Evolutionary conservation across 2,797 vertebrate genomes (phyloP), one percentile per base, ranked within the genome.

Genomic region (Alcedo quadribrachys): DNA sequence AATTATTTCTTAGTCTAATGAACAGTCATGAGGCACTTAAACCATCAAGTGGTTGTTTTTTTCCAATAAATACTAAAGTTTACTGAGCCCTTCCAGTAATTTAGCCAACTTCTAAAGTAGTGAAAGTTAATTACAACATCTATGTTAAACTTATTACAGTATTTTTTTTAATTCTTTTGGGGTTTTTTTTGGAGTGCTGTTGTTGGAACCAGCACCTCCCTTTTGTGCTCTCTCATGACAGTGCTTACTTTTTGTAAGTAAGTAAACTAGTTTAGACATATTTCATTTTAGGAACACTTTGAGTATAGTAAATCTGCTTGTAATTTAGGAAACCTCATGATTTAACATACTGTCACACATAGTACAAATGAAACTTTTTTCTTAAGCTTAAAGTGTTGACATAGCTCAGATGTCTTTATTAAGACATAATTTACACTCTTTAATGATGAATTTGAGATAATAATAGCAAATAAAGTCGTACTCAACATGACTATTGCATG

Each of bases 331-430:
- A 91, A 75, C 48, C 19, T 86, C 22, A 46, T 51, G 30, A 83
- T 91, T 57, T 87, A 51, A 15, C 63, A 54, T 81, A 62, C 45
- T 83, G 70, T 77, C 69, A 54, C 42, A 43, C 13, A 65, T 11
- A 71, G 65, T 25, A 60, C 55, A 94, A 87, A 91, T 81, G 24
- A 84, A 87, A 73, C 16, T 25, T 73, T 92, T 92, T 81, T 76
- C 58, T 71, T 71, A 68, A 78, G 42, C 68, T 75, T 67, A 92
- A 78, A 48, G 87, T 87, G 74, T 93, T 87, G 77, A 92, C 63
- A 69, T n/a, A 70, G 53, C 25, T 63, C 66, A 14, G n/a, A 85
- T 78, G 43, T 69, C 69, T 92, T 87, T 85, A 76, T 75, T 78
- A 81, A 91, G 73, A 87, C 67, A 66, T 40, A 13, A 55, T 81